Conservation (phyloP, 2,113 vertebrate species). For the Dasyprocta punctata region DNA sequence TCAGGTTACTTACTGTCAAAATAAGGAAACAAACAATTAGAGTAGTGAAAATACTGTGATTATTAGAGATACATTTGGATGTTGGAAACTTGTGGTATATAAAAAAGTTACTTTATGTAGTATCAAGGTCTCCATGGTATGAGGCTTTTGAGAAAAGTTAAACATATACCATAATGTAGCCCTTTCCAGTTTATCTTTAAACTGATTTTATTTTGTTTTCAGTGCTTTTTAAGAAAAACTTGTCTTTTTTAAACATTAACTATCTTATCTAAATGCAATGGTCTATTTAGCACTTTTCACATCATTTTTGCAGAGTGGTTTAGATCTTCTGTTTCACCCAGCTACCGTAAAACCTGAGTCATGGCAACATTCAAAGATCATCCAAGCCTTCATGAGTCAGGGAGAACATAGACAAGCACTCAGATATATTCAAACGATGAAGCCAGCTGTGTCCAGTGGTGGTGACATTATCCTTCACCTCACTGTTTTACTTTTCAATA, state of each 20-base stretch:
- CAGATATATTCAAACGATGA: constrained; percentile 92
- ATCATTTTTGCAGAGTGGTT: constrained; percentile 88
- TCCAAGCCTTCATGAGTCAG: constrained; percentile 94
- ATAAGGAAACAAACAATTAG: neutral
- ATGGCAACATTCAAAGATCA: constrained; percentile 94
- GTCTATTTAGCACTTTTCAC: neutral
- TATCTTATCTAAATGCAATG: neutral
- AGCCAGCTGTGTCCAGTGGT: constrained; percentile 88
- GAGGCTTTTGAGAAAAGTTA: neutral
- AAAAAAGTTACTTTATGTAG: neutral
- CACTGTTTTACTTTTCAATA: constrained; percentile 94
- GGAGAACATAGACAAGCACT: constrained; percentile 92
- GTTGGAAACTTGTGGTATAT: neutral
- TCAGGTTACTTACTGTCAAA: neutral
- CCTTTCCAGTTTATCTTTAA: constrained; percentile 13
- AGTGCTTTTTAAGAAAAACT: neutral
- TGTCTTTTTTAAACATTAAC: neutral
- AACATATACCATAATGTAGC: neutral
- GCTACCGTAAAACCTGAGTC: constrained; percentile 88
- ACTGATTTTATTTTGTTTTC: neutral
- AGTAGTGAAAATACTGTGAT: neutral
- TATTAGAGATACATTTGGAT: neutral
- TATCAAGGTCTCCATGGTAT: neutral
- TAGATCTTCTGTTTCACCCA: constrained; percentile 95
- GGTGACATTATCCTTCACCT: constrained; percentile 91